Base-by-base conservation (phyloP, 2,113 vertebrate genomes). In the Acanthisitta chloris region DNA sequence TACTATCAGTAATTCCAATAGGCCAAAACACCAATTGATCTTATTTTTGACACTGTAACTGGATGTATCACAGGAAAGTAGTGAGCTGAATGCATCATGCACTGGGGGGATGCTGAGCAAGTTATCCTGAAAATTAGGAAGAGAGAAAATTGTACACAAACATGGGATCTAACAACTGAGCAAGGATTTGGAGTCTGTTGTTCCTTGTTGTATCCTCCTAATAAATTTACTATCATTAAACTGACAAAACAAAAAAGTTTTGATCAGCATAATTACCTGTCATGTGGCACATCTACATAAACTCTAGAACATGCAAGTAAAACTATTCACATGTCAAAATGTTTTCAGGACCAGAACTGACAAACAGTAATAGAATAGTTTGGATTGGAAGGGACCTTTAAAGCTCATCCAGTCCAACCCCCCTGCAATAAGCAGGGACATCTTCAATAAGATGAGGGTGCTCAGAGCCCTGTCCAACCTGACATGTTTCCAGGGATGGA, bases 1-100 rank as follows among this genome's bases (percentile, higher is more conserved):
- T 82, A 65, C 52, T 59, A 88, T 33, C 67, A 88, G 55, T 86
- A 91, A 91, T 92, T 73, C 59, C 84, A 77, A 83, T 81, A 90
- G 38, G 52, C 46, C 89, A 77, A 95, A 90, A 94, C 77, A 84
- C 43, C 1, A 1, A 73, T 15, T 73, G 92, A 83, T 57, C 81
- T 70, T 84, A 42, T 74, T 95, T 79, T 77, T 90, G 51, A 67
- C 72, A 64, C 72, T 55, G 28, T 79, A 92, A 81, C 29, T 76
- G 91, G 40, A 65, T 65, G 42, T 4, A 61, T 79, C 34, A 25
- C 46, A 48, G 34, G 21, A 25, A 91, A 86, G 19, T 17, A 70
- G 24, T 34, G 58, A 82, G 67, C 19, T 36, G 71, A 86, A 76
- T 45, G 26, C 54, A 70, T 88, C 58, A 49, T 14, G 58, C 16